These are phyloP conservation scores for Ridgeia piscesae DNA, from an alignment of 1,140 invertebrate species.

Conservation along the genomic window DNA sequence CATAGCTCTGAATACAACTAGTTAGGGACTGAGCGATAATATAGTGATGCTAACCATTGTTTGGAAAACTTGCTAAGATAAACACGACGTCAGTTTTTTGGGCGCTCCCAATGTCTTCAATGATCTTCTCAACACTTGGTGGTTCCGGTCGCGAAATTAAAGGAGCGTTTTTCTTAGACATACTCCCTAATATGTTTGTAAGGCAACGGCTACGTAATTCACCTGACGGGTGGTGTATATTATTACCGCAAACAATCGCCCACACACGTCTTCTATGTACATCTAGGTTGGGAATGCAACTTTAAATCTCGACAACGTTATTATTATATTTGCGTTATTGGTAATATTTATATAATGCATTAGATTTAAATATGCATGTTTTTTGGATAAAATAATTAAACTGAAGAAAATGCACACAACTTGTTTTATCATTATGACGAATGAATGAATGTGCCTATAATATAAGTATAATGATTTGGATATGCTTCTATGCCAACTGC, in stretches of 20 bases:
- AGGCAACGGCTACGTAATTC: not conserved
- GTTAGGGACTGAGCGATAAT: not conserved
- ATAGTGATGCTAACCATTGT: not conserved
- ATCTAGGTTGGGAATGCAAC: too few relatives aligned
- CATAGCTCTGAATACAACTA: too few relatives aligned
- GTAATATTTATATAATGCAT: too few relatives aligned
- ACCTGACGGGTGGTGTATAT: not conserved
- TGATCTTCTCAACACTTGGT: not conserved
- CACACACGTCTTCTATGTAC: not conserved
- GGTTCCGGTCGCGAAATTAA: not conserved
- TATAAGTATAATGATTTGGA: too few relatives aligned
- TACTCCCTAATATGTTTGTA: not conserved
- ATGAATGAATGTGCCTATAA: too few relatives aligned
- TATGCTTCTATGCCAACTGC: too few relatives aligned
- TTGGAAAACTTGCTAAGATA: not conserved
- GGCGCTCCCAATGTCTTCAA: not conserved
- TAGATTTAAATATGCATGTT: too few relatives aligned
- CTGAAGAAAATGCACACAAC: too few relatives aligned
- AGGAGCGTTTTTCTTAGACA: slow-evolving; percentile 1
- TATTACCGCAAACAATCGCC: not conserved
- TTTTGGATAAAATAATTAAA: too few relatives aligned
- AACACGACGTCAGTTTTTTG: not conserved
- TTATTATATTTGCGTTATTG: too few relatives aligned
- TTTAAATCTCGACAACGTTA: too few relatives aligned
- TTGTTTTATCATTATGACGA: too few relatives aligned